Percentiles rank a stretch among this genome's conserved stretches.
Conservation (phyloP, 2,113 vertebrate species). For the Cryptomyrus ogoouensis region DNA sequence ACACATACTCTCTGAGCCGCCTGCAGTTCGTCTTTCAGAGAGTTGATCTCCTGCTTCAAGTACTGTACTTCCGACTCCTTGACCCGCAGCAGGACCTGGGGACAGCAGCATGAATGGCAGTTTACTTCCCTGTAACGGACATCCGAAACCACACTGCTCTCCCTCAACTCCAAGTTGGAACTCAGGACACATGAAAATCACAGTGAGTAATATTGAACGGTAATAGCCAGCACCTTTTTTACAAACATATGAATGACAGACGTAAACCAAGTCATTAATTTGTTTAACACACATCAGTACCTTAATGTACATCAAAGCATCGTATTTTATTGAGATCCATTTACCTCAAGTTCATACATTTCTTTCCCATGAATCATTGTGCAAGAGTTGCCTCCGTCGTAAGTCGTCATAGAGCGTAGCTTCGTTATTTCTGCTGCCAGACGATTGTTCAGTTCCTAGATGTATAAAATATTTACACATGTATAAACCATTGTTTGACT, state of each 20-base stretch:
- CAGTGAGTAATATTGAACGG: neutral
- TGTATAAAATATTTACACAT: neutral
- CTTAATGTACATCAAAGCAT: neutral
- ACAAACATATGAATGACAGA: neutral
- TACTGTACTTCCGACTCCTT: conserved; percentile 76
- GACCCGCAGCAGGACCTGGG: conserved; percentile 69
- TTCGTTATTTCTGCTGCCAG: conserved; percentile 70
- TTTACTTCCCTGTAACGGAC: neutral
- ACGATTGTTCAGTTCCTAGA: conserved; percentile 69
- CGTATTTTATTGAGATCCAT: neutral
- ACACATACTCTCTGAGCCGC: conserved; percentile 62
- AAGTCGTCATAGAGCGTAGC: conserved; percentile 66
- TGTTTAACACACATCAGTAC: neutral
- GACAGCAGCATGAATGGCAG: neutral
- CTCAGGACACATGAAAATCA: neutral
- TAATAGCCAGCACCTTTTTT: neutral
- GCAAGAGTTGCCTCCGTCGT: conserved; percentile 51
- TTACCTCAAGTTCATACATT: conserved; percentile 69
- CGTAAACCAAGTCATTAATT: neutral
- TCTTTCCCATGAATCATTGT: conserved; percentile 63
- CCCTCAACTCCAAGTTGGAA: neutral
- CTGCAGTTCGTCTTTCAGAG: conserved; percentile 71
- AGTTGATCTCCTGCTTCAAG: conserved; percentile 75
- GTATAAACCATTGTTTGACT: neutral
- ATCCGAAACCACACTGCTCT: neutral